These are phyloP conservation scores for Lanius collurio DNA, from an alignment of 2,113 vertebrate genomes.

Conservation along the genomic window DNA sequence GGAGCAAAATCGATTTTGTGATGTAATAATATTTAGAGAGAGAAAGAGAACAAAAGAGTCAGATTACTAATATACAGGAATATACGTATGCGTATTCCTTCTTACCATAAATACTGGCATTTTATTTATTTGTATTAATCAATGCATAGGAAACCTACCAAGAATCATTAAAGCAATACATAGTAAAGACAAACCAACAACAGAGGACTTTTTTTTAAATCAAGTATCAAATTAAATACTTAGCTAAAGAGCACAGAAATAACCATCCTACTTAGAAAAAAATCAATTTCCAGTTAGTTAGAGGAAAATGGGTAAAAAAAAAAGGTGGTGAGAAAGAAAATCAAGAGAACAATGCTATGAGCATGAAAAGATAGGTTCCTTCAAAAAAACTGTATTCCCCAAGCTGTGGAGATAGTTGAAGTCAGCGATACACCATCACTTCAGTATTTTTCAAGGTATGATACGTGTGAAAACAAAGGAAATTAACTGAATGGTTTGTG, in stretches of 20 bases:
- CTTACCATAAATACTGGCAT: constrained; percentile 40
- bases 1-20: constrained; percentile 19
- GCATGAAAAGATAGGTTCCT: neutral
- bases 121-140: constrained; percentile 45
- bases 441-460: neutral
- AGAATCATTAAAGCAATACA: neutral
- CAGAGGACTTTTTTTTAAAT: neutral
- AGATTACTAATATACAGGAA: constrained; percentile 44
- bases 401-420: neutral
- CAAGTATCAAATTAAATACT: neutral
- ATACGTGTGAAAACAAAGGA: fast-evolving
- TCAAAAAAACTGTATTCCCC: neutral
- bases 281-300: constrained; percentile 48
- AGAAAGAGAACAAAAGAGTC: constrained; percentile 32
- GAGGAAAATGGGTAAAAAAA: neutral
- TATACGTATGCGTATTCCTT: neutral
- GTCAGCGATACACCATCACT: neutral
- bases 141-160: constrained; percentile 20
- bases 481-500: neutral
- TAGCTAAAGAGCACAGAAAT: constrained; percentile 16
- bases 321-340: neutral
- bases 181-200: neutral
- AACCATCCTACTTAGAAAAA: neutral
- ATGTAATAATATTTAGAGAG: neutral
- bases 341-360: neutral